Percentiles rank a stretch among this genome's conserved stretches.
Conservation (phyloP, 2,888 invertebrate genomes). For the Xylophagus ater region DNA sequence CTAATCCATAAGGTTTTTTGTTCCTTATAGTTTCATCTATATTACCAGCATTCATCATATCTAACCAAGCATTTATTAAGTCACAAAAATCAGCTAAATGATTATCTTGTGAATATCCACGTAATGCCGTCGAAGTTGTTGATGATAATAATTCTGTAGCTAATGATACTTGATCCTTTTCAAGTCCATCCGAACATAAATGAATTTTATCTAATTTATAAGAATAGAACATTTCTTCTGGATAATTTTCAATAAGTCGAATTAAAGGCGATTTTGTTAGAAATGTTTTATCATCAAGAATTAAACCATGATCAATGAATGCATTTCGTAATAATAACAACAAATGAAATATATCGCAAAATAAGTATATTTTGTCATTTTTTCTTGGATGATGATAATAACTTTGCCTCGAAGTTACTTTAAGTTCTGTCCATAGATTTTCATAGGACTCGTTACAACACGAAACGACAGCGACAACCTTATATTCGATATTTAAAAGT, state of each 20-base stretch:
- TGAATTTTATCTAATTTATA: neutral
- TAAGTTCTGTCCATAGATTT: neutral
- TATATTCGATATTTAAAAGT: constrained; percentile 6
- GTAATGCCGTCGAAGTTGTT: neutral
- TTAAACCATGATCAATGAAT: neutral
- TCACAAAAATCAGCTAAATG: too few species aligned
- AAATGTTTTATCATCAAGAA: constrained; percentile 1
- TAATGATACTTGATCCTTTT: neutral
- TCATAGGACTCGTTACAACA: constrained; percentile 2
- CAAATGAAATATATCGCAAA: constrained; percentile 2
- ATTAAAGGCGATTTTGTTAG: neutral
- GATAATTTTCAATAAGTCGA: neutral
- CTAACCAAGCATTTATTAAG: too few species aligned
- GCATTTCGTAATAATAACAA: neutral
- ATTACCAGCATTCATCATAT: too few species aligned
- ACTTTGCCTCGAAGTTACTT: constrained; percentile 1
- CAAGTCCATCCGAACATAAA: neutral
- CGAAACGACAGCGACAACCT: constrained; percentile 5
- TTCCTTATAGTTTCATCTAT: too few species aligned
- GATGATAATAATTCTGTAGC: neutral
- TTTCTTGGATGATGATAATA: neutral
- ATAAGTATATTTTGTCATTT: constrained; percentile 1
- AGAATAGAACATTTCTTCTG: neutral
- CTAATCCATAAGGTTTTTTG: too few species aligned
- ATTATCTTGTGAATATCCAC: neutral